These are phyloP conservation scores for Sarcophaga peregrina DNA, from an alignment of 1,140 invertebrate genomes.

Conservation along the genomic window DNA sequence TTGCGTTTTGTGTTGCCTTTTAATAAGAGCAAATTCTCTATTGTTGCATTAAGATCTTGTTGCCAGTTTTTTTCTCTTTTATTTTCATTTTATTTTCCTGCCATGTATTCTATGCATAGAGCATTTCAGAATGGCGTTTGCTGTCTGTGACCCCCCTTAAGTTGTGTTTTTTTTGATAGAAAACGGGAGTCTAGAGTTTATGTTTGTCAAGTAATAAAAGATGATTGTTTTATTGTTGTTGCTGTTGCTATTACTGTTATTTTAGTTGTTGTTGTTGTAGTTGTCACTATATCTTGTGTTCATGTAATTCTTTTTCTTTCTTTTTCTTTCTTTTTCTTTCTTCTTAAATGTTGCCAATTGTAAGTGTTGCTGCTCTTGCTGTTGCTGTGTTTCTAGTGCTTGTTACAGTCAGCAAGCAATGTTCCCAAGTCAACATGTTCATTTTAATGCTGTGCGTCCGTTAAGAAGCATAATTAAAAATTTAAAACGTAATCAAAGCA, in stretches of 20 bases:
- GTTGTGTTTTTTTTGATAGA: too few relatives aligned
- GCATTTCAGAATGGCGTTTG: not conserved
- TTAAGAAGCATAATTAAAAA: constrained; percentile 40
- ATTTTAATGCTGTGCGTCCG: constrained; percentile 39
- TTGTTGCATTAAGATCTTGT: constrained; percentile 41
- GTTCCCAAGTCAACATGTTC: constrained; percentile 40
- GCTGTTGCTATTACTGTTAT: not conserved
- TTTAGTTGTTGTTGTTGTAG: not conserved
- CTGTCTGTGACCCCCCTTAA: not conserved
- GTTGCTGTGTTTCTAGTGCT: not conserved
- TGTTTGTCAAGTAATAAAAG: constrained; percentile 22
- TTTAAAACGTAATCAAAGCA: constrained; percentile 38
- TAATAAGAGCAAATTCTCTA: constrained; percentile 39
- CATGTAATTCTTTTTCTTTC: not conserved
- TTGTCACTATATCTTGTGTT: constrained; percentile 22
- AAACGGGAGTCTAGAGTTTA: not conserved
- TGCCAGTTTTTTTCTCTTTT: constrained; percentile 18
- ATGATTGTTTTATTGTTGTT: not conserved
- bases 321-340: too few relatives aligned
- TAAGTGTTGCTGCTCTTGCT: not conserved
- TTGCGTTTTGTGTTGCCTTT: constrained; percentile 38
- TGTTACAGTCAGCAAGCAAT: not conserved
- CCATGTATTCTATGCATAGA: not conserved
- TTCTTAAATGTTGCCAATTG: not conserved
- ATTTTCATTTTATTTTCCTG: not conserved